A percentile compares a stretch with the other conserved stretches of the same genome.
These are phyloP conservation scores for Bucorvus abyssinicus DNA, from an alignment of 2,797 vertebrate species.

Conservation along the genomic window DNA sequence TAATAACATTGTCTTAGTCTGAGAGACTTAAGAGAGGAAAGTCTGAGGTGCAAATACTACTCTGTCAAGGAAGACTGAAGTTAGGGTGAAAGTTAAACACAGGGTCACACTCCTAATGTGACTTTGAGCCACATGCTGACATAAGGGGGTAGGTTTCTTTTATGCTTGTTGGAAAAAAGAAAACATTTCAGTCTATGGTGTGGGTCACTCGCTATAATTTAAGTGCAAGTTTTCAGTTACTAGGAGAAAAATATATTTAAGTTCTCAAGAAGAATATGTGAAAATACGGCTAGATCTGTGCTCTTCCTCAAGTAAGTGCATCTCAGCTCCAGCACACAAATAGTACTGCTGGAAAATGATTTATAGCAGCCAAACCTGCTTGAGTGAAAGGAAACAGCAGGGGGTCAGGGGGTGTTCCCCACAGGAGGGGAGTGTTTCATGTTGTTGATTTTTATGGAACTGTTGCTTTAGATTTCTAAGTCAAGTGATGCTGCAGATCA, in stretches of 20 bases:
- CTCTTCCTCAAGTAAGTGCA: not conserved
- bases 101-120: not conserved
- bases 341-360: not conserved
- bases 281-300: not conserved
- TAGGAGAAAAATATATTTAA: not conserved
- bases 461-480: not conserved
- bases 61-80: not conserved
- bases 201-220: not conserved
- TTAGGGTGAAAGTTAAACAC: not conserved
- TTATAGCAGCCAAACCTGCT: not conserved
- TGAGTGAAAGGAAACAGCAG: not conserved
- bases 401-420: accelerated
- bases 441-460: not conserved
- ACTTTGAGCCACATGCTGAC: not conserved
- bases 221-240: not conserved
- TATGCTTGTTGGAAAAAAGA: not conserved
- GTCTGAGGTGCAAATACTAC: not conserved
- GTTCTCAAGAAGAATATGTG: not conserved
- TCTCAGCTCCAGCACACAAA: not conserved
- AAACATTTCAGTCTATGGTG: not conserved
- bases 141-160: not conserved
- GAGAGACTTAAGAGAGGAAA: not conserved
- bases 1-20: not conserved
- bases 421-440: not conserved
- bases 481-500: not conserved